phyloP scores from a whole-genome alignment of 2,797 vertebrate species.

The Poeciliopsis paucimaculata region DNA sequence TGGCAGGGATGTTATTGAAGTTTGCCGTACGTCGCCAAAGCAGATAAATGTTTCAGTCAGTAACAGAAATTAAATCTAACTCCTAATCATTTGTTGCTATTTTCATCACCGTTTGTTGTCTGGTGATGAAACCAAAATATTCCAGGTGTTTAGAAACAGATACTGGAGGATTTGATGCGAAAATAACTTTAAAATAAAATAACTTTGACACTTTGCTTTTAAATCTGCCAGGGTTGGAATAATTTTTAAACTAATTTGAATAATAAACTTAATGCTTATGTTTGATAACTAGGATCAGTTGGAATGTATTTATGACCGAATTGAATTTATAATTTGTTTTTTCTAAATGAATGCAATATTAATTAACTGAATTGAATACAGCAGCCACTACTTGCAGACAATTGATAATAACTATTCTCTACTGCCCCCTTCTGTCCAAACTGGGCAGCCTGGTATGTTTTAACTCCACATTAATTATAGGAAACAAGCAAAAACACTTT shows the following conservation, averaged over 20 bases:
- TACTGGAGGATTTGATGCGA: no score
- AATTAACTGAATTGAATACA: no score
- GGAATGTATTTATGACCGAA: no score
- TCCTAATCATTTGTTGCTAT: neutral
- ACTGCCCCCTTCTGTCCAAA: neutral
- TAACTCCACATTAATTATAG: neutral
- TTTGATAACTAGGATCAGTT: no score
- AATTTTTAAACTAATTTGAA: no score
- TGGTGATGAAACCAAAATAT: neutral
- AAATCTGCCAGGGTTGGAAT: neutral
- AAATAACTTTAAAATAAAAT: neutral
- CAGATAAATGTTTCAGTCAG: neutral
- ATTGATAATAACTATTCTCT: neutral
- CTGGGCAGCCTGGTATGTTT: neutral
- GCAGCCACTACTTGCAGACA: neutral
- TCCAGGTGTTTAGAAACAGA: neutral
- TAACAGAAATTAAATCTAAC: neutral
- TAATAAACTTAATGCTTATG: no score
- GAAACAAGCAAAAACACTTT: neutral
- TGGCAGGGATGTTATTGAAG: neutral
- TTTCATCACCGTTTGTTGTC: neutral
- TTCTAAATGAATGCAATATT: no score
- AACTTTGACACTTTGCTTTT: neutral
- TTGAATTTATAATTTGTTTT: no score
- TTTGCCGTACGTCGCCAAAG: no score